Evolutionary conservation across 2,113 vertebrate species (phyloP).

Genomic region (Nanger granti): DNA sequence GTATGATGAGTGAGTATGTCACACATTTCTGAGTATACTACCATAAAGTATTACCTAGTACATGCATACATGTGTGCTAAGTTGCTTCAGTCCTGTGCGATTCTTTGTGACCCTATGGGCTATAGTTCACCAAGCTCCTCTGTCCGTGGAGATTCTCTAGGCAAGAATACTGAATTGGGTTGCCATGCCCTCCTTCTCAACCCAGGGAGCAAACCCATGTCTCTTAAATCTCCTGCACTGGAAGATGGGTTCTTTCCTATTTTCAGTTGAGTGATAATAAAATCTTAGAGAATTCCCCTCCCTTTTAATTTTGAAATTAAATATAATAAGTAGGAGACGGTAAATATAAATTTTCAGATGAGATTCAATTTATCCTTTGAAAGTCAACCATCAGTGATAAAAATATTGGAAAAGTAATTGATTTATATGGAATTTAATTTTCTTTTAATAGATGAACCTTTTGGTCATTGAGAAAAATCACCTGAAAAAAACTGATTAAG

Average conservation of each 20-base stretch:
- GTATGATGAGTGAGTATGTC: neutral
- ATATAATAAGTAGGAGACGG: neutral
- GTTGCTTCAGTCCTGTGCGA: neutral
- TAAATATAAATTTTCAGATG: neutral
- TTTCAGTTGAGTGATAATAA: neutral
- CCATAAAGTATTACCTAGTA: neutral
- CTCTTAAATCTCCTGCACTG: neutral
- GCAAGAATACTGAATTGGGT: neutral
- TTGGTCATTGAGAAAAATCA: neutral
- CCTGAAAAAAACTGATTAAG: slow-evolving; percentile 4
- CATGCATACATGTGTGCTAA: neutral
- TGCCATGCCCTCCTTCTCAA: neutral
- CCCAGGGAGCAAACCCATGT: neutral
- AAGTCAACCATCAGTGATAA: neutral
- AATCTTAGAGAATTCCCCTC: neutral
- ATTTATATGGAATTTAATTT: neutral
- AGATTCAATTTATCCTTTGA: neutral
- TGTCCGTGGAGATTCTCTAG: neutral
- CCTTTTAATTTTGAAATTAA: slow-evolving; percentile 7
- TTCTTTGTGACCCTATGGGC: neutral
- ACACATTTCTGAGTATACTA: neutral
- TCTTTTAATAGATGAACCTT: neutral
- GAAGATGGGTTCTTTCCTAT: neutral
- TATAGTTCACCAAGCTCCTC: neutral
- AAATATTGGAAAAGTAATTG: neutral